phyloP scores from a whole-genome alignment of 1,140 invertebrate species.

The Zaprionus lachaisei region DNA sequence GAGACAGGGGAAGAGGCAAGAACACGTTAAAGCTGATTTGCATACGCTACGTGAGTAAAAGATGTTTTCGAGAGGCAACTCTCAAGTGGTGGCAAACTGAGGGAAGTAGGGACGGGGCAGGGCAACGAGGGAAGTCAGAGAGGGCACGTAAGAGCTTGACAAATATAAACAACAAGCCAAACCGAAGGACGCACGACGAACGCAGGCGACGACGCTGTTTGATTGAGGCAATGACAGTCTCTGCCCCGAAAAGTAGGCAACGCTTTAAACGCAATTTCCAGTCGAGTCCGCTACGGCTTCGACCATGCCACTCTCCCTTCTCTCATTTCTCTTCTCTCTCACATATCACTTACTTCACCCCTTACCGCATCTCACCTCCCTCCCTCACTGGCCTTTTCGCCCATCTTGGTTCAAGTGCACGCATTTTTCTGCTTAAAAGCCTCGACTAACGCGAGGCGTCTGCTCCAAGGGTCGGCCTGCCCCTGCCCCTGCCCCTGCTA shows the following conservation, averaged over 20 bases:
- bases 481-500: slow-evolving; percentile 37
- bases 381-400: neutral
- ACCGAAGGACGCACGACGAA: neutral
- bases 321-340: neutral
- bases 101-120: neutral
- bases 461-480: slow-evolving; percentile 27
- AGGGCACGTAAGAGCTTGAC: slow-evolving; percentile 55
- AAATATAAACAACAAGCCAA: slow-evolving; percentile 59
- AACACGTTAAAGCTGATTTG: slow-evolving; percentile 78
- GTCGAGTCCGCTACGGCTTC: slow-evolving; percentile 1
- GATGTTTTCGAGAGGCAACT: slow-evolving; percentile 22
- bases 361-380: neutral
- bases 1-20: slow-evolving; percentile 21
- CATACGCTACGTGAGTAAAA: slow-evolving; percentile 60
- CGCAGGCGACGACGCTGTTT: slow-evolving; percentile 24
- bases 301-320: neutral
- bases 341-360: slow-evolving; percentile 5
- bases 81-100: slow-evolving; percentile 8
- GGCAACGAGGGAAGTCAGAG: neutral
- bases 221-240: slow-evolving; percentile 37
- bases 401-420: slow-evolving; percentile 64
- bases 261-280: slow-evolving; percentile 27
- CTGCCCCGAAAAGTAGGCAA: slow-evolving; percentile 40
- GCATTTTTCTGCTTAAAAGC: slow-evolving; percentile 83
- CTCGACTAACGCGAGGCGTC: slow-evolving; percentile 75